Conservation (phyloP, 2,797 vertebrate genomes). For the Urocyon cinereoargenteus region DNA sequence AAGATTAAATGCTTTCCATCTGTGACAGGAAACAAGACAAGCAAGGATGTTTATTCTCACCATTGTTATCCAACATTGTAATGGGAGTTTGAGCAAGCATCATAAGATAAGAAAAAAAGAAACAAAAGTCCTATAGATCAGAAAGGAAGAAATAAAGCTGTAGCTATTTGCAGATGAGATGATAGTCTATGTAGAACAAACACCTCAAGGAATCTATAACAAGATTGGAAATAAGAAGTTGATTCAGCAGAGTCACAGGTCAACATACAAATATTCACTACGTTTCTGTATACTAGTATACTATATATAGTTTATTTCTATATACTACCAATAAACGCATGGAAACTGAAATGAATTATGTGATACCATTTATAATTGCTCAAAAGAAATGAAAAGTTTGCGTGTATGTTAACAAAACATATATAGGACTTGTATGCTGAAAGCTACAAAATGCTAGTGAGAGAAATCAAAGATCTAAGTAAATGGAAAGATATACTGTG, state of each 20-base stretch:
- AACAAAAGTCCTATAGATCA: not conserved
- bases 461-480: not conserved
- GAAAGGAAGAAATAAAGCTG: not conserved
- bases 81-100: not conserved
- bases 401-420: not conserved
- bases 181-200: not conserved
- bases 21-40: not conserved
- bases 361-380: not conserved
- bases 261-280: not conserved
- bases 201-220: not conserved
- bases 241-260: not conserved
- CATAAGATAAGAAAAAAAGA: not conserved
- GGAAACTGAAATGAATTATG: not conserved
- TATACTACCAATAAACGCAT: not conserved
- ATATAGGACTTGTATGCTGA: not conserved
- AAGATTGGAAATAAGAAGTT: not conserved
- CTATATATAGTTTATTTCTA: not conserved
- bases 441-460: not conserved
- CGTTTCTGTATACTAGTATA: not conserved
- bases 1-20: not conserved
- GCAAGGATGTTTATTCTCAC: not conserved
- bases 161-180: not conserved
- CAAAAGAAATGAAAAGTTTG: not conserved
- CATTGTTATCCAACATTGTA: too few relatives aligned
- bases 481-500: not conserved